These are phyloP conservation scores for Spinus olivaceus DNA, from an alignment of 2,797 vertebrate species.

Conservation along the genomic window DNA sequence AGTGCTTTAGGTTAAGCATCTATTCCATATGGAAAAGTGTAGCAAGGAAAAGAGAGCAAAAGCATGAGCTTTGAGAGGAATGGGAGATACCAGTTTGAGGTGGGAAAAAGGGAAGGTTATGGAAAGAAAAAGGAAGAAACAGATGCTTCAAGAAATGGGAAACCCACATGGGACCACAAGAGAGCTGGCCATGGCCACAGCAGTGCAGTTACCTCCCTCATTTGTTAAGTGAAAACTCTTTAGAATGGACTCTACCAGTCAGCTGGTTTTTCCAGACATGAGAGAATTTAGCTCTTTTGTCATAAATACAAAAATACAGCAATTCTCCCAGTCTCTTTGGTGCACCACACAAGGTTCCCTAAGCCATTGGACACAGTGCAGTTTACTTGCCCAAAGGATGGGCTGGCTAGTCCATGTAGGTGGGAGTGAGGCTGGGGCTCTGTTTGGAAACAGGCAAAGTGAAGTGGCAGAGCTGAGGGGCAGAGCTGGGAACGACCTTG, in stretches of 20 bases:
- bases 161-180: background rate
- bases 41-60: background rate
- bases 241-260: background rate
- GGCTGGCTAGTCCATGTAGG: background rate
- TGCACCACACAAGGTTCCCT: background rate
- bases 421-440: background rate
- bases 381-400: background rate
- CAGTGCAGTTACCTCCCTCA: background rate
- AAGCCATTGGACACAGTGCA: accelerated
- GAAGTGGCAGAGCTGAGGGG: accelerated
- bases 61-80: background rate
- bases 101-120: background rate
- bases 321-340: background rate
- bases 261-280: background rate
- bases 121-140: background rate
- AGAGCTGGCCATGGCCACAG: background rate
- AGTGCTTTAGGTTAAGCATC: background rate
- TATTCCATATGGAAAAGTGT: background rate
- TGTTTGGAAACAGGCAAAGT: background rate
- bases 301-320: background rate
- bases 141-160: background rate
- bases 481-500: accelerated
- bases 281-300: background rate
- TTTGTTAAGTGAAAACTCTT: background rate
- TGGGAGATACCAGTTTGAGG: background rate